A percentile compares a stretch with the other conserved stretches of the same genome.
These are phyloP conservation scores for Climacteris rufus DNA, from an alignment of 2,113 vertebrate species.

Conservation along the genomic window DNA sequence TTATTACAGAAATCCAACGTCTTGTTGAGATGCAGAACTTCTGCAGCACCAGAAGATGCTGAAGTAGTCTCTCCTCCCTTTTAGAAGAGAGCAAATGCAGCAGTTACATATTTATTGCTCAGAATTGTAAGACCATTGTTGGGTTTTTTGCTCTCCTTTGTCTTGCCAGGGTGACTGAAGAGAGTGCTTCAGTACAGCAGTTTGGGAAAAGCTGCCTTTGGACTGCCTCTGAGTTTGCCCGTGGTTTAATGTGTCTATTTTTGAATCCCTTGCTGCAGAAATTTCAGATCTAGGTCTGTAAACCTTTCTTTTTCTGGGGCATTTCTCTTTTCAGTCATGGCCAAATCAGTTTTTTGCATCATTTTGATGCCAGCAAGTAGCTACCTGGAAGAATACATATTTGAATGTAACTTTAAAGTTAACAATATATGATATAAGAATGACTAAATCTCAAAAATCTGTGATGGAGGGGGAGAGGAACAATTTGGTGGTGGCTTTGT, in stretches of 20 bases:
- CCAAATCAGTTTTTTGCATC: neutral
- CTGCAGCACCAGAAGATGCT: neutral
- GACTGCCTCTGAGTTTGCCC: neutral
- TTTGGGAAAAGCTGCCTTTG: neutral
- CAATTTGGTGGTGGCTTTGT: neutral
- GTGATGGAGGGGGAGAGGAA: neutral
- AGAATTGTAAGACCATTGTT: neutral
- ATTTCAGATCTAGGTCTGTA: neutral
- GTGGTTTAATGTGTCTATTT: neutral
- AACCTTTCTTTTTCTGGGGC: neutral
- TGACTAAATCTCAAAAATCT: neutral
- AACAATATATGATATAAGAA: neutral
- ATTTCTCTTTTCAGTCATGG: neutral
- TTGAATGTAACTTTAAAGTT: neutral
- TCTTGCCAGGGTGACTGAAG: neutral
- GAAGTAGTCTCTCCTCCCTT: neutral
- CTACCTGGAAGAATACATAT: neutral
- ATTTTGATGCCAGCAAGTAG: neutral
- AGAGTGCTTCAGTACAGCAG: neutral
- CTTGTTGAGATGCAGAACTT: neutral
- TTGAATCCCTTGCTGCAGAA: neutral
- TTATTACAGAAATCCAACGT: neutral
- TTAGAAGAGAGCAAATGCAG: neutral
- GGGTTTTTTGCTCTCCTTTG: neutral
- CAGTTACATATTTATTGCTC: neutral